These are phyloP conservation scores for Ciona savignyi DNA, from an alignment of 23 tunicate genomes.

Conservation along the genomic window DNA sequence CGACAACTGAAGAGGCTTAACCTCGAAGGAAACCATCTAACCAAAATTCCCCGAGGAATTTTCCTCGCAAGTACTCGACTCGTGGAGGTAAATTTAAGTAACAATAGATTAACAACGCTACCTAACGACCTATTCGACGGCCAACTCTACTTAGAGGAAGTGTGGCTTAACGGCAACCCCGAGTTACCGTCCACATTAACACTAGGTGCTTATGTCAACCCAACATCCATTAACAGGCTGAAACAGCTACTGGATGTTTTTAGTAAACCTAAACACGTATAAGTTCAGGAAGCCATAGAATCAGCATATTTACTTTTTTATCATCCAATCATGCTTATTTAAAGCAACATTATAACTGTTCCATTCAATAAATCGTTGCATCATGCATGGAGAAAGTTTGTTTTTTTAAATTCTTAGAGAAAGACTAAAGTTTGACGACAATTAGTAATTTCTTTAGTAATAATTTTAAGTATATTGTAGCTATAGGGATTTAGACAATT, in stretches of 20 bases:
- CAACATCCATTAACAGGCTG: conserved; percentile 3
- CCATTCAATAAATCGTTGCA: too few relatives aligned
- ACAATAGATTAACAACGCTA: conserved; percentile 1
- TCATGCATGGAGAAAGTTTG: too few relatives aligned
- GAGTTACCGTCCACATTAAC: conserved; percentile 12
- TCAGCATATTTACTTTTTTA: too few relatives aligned
- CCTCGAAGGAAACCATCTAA: conserved; percentile 27
- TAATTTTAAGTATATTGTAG: too few relatives aligned
- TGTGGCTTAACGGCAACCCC: conserved; percentile 8
- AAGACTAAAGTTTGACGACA: too few relatives aligned
- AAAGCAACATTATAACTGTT: too few relatives aligned
- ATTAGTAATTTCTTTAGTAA: too few relatives aligned
- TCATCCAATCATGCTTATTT: too few relatives aligned
- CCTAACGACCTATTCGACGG: conserved; percentile 18
- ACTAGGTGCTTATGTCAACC: background rate
- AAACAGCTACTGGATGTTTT: conserved; percentile 3
- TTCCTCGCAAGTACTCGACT: conserved; percentile 18
- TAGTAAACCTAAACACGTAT: background rate
- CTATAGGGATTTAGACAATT: too few relatives aligned
- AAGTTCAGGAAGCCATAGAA: too few relatives aligned
- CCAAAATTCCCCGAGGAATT: conserved; percentile 9
- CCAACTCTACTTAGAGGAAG: conserved; percentile 8
- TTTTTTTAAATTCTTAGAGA: too few relatives aligned
- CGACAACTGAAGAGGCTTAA: conserved; percentile 8
- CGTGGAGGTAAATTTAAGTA: conserved; percentile 21